Percentiles rank a stretch among this genome's conserved stretches.
Evolutionary conservation across 2,797 vertebrate genomes (phyloP).

Genomic region (Cygnus olor): DNA sequence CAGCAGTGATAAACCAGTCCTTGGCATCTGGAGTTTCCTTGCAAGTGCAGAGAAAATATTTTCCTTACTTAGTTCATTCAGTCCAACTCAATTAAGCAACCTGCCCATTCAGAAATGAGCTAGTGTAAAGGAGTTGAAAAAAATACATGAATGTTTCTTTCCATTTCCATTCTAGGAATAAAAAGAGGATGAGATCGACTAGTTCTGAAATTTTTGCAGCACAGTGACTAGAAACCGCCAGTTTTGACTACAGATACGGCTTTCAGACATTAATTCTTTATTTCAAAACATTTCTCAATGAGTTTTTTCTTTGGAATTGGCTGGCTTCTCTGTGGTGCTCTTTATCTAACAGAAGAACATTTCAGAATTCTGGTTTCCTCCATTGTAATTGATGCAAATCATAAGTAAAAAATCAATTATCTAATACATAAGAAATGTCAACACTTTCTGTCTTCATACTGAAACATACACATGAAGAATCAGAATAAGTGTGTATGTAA

Average conservation of each 20-base stretch:
- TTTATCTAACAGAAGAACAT: slow-evolving; percentile 28
- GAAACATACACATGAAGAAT: slow-evolving; percentile 48
- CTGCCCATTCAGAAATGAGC: neutral
- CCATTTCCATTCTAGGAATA: neutral
- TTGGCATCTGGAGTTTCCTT: neutral
- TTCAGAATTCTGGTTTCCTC: slow-evolving; percentile 20
- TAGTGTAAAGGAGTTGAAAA: neutral
- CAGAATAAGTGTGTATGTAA: slow-evolving; percentile 19
- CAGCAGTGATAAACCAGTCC: neutral
- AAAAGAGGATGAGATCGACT: slow-evolving; percentile 16
- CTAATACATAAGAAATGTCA: slow-evolving; percentile 43
- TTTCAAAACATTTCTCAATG: slow-evolving; percentile 60
- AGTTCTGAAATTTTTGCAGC: slow-evolving; percentile 24
- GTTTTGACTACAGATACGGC: slow-evolving; percentile 56
- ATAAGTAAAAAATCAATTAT: slow-evolving; percentile 58
- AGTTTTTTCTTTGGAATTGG: slow-evolving; percentile 60
- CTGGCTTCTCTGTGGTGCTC: slow-evolving; percentile 4
- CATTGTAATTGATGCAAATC: slow-evolving; percentile 16
- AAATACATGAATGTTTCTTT: neutral
- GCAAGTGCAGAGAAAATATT: slow-evolving; percentile 40
- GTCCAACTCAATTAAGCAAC: neutral
- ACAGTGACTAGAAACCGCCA: neutral
- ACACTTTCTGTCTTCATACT: slow-evolving; percentile 44
- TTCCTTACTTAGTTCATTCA: slow-evolving; percentile 31
- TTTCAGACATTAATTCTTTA: slow-evolving; percentile 57